Evolutionary conservation across 2,797 vertebrate species (phyloP).

Genomic region (Sylvia borin): DNA sequence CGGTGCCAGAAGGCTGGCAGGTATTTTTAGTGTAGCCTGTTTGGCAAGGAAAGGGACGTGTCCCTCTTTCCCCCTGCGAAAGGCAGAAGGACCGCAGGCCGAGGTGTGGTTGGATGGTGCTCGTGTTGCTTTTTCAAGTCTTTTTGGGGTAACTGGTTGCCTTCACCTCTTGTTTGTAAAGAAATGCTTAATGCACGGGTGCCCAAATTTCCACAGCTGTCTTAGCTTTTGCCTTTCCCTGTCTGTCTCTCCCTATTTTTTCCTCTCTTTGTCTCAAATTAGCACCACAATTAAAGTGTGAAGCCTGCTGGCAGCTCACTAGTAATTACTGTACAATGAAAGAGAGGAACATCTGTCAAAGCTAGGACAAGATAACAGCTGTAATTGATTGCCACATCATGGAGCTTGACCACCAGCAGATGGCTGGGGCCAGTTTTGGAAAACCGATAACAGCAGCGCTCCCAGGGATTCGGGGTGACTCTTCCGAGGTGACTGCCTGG

Average conservation of each 20-base stretch:
- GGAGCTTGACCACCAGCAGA: constrained; percentile 73
- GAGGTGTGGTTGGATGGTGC: background rate
- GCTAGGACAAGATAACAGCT: constrained; percentile 74
- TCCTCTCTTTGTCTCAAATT: constrained; percentile 72
- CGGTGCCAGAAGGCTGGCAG: constrained; percentile 26
- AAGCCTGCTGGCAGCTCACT: constrained; percentile 72
- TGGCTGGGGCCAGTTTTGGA: constrained; percentile 54
- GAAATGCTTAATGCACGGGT: constrained; percentile 22
- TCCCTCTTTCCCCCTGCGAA: background rate
- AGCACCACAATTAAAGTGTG: constrained; percentile 72
- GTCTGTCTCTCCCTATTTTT: constrained; percentile 57
- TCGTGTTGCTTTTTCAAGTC: background rate
- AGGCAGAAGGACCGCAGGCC: background rate
- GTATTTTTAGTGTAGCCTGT: constrained; percentile 48
- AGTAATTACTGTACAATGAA: constrained; percentile 74
- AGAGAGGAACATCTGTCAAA: constrained; percentile 74
- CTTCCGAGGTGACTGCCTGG: background rate
- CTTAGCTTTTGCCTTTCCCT: constrained; percentile 46
- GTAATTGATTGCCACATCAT: constrained; percentile 74
- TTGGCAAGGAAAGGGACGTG: constrained; percentile 6
- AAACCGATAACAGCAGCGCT: background rate
- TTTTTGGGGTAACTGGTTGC: background rate
- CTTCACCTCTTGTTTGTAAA: constrained; percentile 28
- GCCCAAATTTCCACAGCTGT: constrained; percentile 24
- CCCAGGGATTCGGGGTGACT: background rate